These are phyloP conservation scores for Trissolcus japonicus DNA, from an alignment of 2,888 invertebrate genomes.

Conservation along the genomic window DNA sequence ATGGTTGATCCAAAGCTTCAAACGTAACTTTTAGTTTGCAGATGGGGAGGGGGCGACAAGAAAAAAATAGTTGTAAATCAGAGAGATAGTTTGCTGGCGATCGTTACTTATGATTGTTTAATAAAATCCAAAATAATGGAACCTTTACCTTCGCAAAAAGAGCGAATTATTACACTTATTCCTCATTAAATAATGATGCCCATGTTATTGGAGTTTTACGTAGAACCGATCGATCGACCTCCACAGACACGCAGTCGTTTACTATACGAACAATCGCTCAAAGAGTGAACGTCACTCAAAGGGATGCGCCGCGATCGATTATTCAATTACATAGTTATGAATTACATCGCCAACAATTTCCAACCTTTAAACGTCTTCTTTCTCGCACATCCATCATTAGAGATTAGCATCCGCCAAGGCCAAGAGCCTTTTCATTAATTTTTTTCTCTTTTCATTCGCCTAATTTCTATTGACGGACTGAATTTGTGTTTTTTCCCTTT, in stretches of 20 bases:
- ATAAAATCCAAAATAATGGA: conserved; percentile 42
- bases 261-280: conserved; percentile 33
- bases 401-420: no score
- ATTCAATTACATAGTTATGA: conserved; percentile 45
- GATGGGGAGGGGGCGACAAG: neutral
- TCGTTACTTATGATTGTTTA: conserved; percentile 36
- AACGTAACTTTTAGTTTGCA: neutral
- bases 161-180: conserved; percentile 48
- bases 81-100: conserved; percentile 8
- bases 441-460: neutral
- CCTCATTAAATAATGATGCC: conserved; percentile 35
- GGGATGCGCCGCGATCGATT: conserved; percentile 34
- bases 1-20: neutral
- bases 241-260: conserved; percentile 25
- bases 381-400: neutral
- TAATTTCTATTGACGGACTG: neutral
- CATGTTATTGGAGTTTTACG: conserved; percentile 37
- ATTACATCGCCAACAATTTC: conserved; percentile 23
- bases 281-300: conserved; percentile 38
- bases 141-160: conserved; percentile 48
- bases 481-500: no score
- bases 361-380: neutral
- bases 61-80: conserved; percentile 9
- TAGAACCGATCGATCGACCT: conserved; percentile 52
- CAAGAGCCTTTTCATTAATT: neutral